phyloP scores from a whole-genome alignment of 2,113 vertebrate genomes.

The Myrmophylax atrothorax region DNA sequence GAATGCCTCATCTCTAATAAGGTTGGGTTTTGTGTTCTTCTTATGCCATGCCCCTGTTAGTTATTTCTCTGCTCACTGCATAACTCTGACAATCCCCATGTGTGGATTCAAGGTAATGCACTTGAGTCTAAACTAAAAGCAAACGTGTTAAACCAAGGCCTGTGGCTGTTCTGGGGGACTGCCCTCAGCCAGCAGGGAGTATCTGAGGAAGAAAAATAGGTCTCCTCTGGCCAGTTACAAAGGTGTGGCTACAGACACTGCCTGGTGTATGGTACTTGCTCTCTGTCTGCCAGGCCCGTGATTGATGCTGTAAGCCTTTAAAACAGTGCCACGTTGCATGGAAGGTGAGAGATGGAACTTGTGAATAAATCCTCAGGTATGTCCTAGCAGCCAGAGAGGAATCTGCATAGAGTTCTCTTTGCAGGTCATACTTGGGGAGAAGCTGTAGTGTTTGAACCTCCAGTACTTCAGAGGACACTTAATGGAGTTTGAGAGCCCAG shows the following conservation, averaged over 20 bases:
- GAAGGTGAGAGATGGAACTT: neutral
- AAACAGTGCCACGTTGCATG: rapidly evolving
- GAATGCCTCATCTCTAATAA: neutral
- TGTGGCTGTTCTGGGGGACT: neutral
- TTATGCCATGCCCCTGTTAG: neutral
- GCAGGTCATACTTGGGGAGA: neutral
- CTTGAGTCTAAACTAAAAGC: neutral
- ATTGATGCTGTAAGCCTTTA: neutral
- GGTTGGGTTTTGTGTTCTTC: neutral
- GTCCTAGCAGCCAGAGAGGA: neutral
- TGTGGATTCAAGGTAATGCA: neutral
- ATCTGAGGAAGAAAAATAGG: neutral
- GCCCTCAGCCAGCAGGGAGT: neutral
- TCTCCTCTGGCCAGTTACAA: neutral
- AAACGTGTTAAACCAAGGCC: neutral
- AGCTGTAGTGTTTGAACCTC: neutral
- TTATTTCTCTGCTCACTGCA: neutral
- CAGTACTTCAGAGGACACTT: neutral
- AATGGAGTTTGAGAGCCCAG: neutral
- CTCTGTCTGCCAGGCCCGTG: neutral
- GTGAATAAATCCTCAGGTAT: neutral
- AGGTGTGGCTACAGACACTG: neutral
- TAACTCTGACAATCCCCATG: neutral
- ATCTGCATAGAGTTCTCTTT: neutral
- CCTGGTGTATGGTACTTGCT: neutral